A percentile compares a stretch with the other conserved stretches of the same genome.
Evolutionary conservation across 2,113 vertebrate genomes (phyloP).

Genomic region (Scopus umbretta): DNA sequence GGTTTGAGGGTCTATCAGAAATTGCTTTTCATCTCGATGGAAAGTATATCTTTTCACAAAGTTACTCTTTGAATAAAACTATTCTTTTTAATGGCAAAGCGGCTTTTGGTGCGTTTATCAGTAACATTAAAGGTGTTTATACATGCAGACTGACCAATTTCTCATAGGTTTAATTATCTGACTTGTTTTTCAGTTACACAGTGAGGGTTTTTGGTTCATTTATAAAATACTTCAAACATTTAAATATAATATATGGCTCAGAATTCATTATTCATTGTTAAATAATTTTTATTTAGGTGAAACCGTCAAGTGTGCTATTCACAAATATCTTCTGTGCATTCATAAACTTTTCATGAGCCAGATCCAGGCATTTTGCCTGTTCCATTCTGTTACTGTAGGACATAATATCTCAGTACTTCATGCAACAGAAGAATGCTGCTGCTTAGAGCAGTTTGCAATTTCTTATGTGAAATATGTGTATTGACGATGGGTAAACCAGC

Average conservation of each 20-base stretch:
- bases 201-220: background rate
- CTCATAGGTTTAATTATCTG: background rate
- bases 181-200: background rate
- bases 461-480: background rate
- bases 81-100: background rate
- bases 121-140: background rate
- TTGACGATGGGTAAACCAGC: background rate
- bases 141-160: background rate
- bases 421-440: background rate
- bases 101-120: background rate
- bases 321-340: background rate
- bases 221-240: background rate
- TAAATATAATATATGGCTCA: background rate
- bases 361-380: background rate
- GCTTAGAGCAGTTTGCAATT: background rate
- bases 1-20: background rate
- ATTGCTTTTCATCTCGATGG: accelerated
- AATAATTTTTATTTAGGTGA: background rate
- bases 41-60: background rate
- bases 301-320: background rate
- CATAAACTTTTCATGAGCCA: background rate
- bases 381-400: background rate
- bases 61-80: background rate
- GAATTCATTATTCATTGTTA: background rate
- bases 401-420: background rate